Conservation (phyloP, 2,888 invertebrate species). For the Julus scandinavius region DNA sequence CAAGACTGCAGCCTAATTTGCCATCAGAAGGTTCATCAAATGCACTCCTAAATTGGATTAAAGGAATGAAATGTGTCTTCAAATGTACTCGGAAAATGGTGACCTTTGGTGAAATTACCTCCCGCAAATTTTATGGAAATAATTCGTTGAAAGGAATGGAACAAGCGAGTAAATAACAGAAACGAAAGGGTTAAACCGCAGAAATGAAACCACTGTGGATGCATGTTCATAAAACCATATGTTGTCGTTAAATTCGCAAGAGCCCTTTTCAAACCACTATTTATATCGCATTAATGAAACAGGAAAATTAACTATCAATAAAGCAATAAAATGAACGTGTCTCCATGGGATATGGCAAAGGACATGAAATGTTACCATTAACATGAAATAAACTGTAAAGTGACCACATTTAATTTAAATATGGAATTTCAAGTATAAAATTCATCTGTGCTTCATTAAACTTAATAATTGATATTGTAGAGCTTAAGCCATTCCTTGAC, state of each 20-base stretch:
- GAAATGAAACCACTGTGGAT: not conserved
- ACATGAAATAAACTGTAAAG: not conserved
- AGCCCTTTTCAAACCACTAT: no score
- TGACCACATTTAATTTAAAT: no score
- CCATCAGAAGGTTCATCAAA: conserved; percentile 36
- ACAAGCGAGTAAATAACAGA: not conserved
- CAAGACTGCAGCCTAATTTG: conserved; percentile 20
- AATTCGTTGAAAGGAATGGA: not conserved
- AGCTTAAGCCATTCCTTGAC: no score
- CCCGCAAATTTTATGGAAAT: not conserved
- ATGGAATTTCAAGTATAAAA: no score
- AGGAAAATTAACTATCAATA: not conserved
- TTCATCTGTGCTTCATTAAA: no score
- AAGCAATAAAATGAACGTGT: not conserved
- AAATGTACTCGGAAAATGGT: not conserved
- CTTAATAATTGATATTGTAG: no score
- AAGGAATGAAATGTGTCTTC: not conserved
- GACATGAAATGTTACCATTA: not conserved
- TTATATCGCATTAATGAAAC: not conserved
- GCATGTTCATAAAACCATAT: not conserved
- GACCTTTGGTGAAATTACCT: not conserved
- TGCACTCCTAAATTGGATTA: conserved; percentile 18
- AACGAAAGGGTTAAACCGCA: not conserved
- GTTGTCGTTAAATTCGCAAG: not conserved
- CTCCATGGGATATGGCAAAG: not conserved